Percentiles rank a stretch among this genome's conserved stretches.
Evolutionary conservation across 2,888 invertebrate genomes (phyloP).

Genomic region (Sminthurides aquaticus): DNA sequence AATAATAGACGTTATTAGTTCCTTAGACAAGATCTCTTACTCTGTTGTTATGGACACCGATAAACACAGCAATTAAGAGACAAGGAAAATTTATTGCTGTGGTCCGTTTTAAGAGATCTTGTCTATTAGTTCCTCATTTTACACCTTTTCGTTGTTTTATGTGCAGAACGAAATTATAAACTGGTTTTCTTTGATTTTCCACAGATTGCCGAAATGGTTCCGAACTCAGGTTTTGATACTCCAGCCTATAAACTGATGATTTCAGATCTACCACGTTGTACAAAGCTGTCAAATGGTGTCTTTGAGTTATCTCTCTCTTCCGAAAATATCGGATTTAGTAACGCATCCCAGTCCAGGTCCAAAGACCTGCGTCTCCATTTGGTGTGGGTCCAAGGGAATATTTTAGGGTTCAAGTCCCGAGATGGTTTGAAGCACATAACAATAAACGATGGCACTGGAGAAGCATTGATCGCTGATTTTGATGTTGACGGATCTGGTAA

Average conservation of each 20-base stretch:
- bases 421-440: conserved; percentile 3
- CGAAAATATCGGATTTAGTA: not conserved
- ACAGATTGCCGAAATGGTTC: not conserved
- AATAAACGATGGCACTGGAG: conserved; percentile 22
- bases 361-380: conserved; percentile 13
- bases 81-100: too few species aligned
- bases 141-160: too few species aligned
- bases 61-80: too few species aligned
- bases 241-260: conserved; percentile 29
- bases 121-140: too few species aligned
- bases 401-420: conserved; percentile 10
- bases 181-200: not conserved
- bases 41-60: too few species aligned
- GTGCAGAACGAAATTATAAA: too few species aligned
- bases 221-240: conserved; percentile 19
- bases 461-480: conserved; percentile 20
- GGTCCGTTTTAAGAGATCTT: too few species aligned
- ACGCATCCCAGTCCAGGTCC: not conserved
- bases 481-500: conserved; percentile 25
- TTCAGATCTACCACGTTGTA: conserved; percentile 19
- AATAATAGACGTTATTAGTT: too few species aligned
- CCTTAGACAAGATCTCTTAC: too few species aligned
- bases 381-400: conserved; percentile 31
- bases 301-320: conserved; percentile 14
- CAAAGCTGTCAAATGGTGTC: conserved; percentile 3